Percentiles rank a stretch among this genome's conserved stretches.
phyloP scores from a whole-genome alignment of 2,888 invertebrate genomes.

The Lasioglossum leucozonium region DNA sequence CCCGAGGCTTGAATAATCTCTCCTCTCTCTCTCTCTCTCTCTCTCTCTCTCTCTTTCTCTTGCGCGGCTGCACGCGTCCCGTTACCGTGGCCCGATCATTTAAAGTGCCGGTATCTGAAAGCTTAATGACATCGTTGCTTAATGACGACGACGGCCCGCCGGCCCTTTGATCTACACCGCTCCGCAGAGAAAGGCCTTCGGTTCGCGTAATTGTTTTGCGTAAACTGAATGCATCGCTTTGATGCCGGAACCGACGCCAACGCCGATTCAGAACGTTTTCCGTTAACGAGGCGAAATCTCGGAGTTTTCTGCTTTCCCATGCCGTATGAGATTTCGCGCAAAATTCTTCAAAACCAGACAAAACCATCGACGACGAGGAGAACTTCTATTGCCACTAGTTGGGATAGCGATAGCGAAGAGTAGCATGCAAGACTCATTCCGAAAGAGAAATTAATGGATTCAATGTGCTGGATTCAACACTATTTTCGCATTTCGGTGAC shows the following conservation, averaged over 20 bases:
- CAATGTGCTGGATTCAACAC: background rate
- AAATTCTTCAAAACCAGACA: conserved; percentile 41
- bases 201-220: conserved; percentile 68
- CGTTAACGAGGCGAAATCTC: conserved; percentile 65
- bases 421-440: background rate
- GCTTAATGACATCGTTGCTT: conserved; percentile 70
- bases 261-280: conserved; percentile 58
- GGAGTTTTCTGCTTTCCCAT: conserved; percentile 18
- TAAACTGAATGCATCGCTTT: conserved; percentile 69
- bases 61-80: conserved; percentile 57
- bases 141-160: conserved; percentile 57
- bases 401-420: background rate
- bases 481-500: background rate
- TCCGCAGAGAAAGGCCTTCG: conserved; percentile 64
- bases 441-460: background rate
- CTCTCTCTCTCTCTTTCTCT: background rate
- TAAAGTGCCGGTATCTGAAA: conserved; percentile 64
- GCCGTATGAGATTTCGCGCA: conserved; percentile 8
- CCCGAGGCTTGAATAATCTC: conserved; percentile 40
- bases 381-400: too few relatives aligned
- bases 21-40: conserved; percentile 7
- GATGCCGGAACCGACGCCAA: conserved; percentile 52
- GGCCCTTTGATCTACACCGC: conserved; percentile 63
- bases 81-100: conserved; percentile 61
- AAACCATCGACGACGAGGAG: conserved; percentile 25